A percentile compares a stretch with the other conserved stretches of the same genome.
Conservation (phyloP, 2,113 vertebrate species). For the Pholis gunnellus region DNA sequence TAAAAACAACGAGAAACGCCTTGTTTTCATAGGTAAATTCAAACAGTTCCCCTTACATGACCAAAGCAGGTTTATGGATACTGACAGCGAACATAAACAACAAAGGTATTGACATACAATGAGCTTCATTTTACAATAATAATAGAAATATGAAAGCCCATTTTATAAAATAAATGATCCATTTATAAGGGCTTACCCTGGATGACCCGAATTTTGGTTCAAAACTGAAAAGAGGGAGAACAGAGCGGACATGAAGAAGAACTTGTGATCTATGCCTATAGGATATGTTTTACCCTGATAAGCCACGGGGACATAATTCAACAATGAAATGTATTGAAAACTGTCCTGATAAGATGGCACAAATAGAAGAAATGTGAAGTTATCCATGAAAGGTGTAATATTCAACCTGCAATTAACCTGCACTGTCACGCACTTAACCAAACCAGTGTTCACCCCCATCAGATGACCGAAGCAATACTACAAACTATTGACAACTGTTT, state of each 20-base stretch:
- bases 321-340: conserved; percentile 5
- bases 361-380: not conserved
- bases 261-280: conserved; percentile 64
- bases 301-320: not conserved
- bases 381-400: not conserved
- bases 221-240: conserved; percentile 13
- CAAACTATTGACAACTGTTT: not conserved
- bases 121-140: not conserved
- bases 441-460: not conserved
- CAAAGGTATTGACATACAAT: not conserved
- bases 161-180: conserved; percentile 20
- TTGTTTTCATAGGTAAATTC: conserved; percentile 3
- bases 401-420: not conserved
- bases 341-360: not conserved
- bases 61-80: not conserved
- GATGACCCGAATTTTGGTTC: conserved; percentile 1
- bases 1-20: not conserved
- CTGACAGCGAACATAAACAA: conserved; percentile 5
- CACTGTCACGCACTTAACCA: not conserved
- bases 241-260: conserved; percentile 16
- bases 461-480: not conserved
- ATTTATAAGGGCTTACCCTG: conserved; percentile 29
- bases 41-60: not conserved
- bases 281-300: conserved; percentile 43
- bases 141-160: conserved; percentile 1